These are phyloP conservation scores for Globicephala melas DNA, from an alignment of 2,113 vertebrate species.

Conservation along the genomic window DNA sequence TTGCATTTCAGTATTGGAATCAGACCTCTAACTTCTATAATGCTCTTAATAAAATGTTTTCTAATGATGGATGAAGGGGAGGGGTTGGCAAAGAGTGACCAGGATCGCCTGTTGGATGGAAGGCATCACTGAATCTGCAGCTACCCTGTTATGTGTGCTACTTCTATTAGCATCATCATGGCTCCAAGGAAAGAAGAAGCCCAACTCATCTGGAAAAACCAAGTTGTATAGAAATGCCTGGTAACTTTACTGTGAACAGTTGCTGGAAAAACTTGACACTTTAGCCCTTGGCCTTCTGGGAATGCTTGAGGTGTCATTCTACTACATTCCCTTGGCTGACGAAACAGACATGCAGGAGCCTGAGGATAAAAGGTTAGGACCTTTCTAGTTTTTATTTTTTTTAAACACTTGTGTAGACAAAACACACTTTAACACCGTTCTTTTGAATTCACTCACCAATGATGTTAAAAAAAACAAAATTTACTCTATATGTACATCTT, in stretches of 20 bases:
- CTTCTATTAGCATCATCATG: constrained; percentile 76
- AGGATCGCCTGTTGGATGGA: background rate
- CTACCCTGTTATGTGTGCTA: background rate
- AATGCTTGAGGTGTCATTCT: constrained; percentile 67
- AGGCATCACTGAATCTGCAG: background rate
- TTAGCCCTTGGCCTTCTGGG: constrained; percentile 72
- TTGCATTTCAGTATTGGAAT: background rate
- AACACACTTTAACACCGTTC: background rate
- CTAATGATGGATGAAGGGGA: background rate
- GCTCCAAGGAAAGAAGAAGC: constrained; percentile 59
- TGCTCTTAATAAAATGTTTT: background rate
- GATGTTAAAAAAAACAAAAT: constrained; percentile 63
- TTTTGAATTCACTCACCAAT: constrained; percentile 60
- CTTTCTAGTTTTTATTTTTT: background rate
- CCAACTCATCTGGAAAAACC: constrained; percentile 7
- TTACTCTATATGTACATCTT: constrained; percentile 57
- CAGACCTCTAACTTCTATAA: background rate
- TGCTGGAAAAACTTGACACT: constrained; percentile 63
- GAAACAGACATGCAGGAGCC: constrained; percentile 65
- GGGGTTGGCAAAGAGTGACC: background rate
- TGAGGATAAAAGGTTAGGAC: constrained; percentile 65
- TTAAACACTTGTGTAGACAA: background rate
- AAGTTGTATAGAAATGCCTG: constrained; percentile 42
- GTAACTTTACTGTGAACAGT: constrained; percentile 58
- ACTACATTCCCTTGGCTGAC: constrained; percentile 56